Evolutionary conservation across 2,113 vertebrate species (phyloP), one percentile per base, ranked within the genome.

Genomic region (Procavia capensis): DNA sequence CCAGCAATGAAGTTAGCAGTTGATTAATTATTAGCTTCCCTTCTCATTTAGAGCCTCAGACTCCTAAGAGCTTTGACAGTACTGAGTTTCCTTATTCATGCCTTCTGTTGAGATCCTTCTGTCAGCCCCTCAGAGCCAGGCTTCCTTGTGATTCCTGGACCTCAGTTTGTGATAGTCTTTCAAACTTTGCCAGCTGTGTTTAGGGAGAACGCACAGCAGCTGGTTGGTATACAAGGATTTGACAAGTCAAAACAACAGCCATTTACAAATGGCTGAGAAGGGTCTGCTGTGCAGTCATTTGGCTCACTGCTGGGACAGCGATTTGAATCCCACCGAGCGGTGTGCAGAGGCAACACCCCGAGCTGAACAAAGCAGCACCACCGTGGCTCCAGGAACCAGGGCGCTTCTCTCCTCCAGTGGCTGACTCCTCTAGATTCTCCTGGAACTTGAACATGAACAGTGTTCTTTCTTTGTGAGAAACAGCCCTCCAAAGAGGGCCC

Each of bases 381-480:
- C 84, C 68, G 84, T 90, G 61, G 80, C 50, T 47, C 75, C 41
- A 3, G 34, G 31, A 22, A 1, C 29, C 9, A 17, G 5, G 11
- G 9, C 85, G 5, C 20, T 8, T 39, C 11, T 54, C 36, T 59
- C 92, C 93, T 79, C 57, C 64, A 22, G 20, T 0, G 0, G n/a
- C 63, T 9, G 16, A 14, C 13, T 29, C 76, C 31, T 39, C 39
- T 5, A 3, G n/a, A n/a, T 59, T 43, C 79, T 85, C 61, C 88
- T 80, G 85, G 43, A 85, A 59, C 75, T 9, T 13, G 39, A 91
- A 95, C 79, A n/a, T n/a, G n/a, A n/a, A n/a, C n/a, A 80, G 78
- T 89, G 80, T 61, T 86, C 93, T 61, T 75, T 54, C 93, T 96
- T 70, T 94, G 87, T 86, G 92, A 88, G 54, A 79, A 31, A 25